These are phyloP conservation scores for Ditylenchus weischeri DNA, from an alignment of 2,888 invertebrate species.

Conservation along the genomic window DNA sequence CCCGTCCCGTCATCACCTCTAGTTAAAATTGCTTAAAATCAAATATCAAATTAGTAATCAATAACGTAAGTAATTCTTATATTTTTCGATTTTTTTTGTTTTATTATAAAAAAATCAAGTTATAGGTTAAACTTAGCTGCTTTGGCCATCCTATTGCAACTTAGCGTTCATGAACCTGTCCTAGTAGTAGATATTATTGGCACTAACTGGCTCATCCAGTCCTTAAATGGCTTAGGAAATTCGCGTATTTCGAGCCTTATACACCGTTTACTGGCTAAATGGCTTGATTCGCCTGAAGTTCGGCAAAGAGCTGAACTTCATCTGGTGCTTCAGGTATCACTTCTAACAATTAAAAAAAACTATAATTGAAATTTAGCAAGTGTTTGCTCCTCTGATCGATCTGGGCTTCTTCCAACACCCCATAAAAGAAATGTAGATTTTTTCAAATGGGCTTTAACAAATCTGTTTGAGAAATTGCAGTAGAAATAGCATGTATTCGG, in stretches of 20 bases:
- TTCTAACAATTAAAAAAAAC: not conserved
- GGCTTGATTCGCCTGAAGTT: constrained; percentile 48
- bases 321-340: constrained; percentile 61
- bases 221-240: not conserved
- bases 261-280: constrained; percentile 37
- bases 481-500: not conserved
- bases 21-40: too few species aligned
- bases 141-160: constrained; percentile 5
- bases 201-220: constrained; percentile 10
- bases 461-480: not conserved
- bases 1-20: too few species aligned
- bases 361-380: constrained; percentile 68
- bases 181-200: constrained; percentile 2
- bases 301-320: constrained; percentile 62
- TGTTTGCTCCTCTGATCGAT: constrained; percentile 89
- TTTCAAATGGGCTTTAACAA: too few species aligned
- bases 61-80: too few species aligned
- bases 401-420: constrained; percentile 47
- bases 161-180: constrained; percentile 1
- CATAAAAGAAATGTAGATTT: constrained; percentile 19
- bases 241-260: constrained; percentile 2
- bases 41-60: too few species aligned
- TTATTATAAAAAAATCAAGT: too few species aligned
- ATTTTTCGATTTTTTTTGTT: too few species aligned
- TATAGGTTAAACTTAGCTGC: constrained; percentile 4